Percentiles rank a stretch among this genome's conserved stretches.
phyloP scores from a whole-genome alignment of 2,888 invertebrate genomes.

The Arge pagana region DNA sequence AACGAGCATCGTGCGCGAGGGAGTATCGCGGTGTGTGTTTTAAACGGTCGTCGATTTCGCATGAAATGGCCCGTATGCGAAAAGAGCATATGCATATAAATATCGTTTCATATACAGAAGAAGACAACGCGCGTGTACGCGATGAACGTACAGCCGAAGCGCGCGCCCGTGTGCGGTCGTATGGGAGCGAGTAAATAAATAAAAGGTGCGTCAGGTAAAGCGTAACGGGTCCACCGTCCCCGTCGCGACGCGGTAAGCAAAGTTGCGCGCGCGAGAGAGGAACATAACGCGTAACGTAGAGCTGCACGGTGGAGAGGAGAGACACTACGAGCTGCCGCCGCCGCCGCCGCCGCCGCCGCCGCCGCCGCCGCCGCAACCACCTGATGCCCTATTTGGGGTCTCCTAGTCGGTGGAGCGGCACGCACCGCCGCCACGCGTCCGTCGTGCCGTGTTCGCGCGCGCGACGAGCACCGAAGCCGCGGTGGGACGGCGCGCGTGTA shows the following conservation, averaged over 20 bases:
- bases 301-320: constrained; percentile 20
- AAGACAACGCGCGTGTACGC: too few relatives aligned
- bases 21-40: too few relatives aligned
- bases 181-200: too few relatives aligned
- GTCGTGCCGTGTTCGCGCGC: constrained; percentile 3
- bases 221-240: constrained; percentile 10
- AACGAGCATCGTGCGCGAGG: too few relatives aligned
- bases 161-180: constrained; percentile 41
- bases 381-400: constrained; percentile 55
- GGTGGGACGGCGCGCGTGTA: constrained; percentile 12
- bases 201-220: too few relatives aligned
- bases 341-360: constrained; percentile 33
- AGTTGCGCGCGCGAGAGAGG: constrained; percentile 5
- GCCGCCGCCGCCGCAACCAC: constrained; percentile 43
- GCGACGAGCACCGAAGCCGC: constrained; percentile 16
- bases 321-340: constrained; percentile 42
- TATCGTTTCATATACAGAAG: too few relatives aligned
- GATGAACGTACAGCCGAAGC: constrained; percentile 40
- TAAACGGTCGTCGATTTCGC: too few relatives aligned
- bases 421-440: constrained; percentile 28
- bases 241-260: constrained; percentile 8
- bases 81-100: too few relatives aligned
- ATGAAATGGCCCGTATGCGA: too few relatives aligned
- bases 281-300: not conserved
- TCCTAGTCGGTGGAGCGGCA: constrained; percentile 37